Evolutionary conservation across 1,140 invertebrate species (phyloP).

Genomic region (Chironomus tepperi): DNA sequence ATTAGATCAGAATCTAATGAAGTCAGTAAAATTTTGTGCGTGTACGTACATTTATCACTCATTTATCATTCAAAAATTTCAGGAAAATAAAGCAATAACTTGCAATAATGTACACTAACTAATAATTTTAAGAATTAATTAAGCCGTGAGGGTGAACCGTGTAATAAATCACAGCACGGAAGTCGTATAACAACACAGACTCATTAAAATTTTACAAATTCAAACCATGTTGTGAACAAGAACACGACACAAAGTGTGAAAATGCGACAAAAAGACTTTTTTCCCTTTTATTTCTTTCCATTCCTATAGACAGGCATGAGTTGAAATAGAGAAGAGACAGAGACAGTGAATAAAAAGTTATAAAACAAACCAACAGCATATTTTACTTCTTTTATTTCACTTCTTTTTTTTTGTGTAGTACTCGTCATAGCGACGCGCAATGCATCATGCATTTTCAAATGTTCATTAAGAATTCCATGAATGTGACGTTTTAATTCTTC

Average conservation of each 20-base stretch:
- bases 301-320: no score
- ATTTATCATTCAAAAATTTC: no score
- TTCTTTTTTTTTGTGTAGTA: no score
- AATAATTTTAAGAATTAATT: no score
- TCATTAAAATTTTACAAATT: conserved; percentile 3
- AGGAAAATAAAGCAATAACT: no score
- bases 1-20: no score
- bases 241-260: not conserved
- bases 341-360: no score
- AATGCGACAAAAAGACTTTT: not conserved
- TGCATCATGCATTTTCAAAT: conserved; percentile 20
- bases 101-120: not conserved
- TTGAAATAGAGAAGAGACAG: no score
- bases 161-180: not conserved
- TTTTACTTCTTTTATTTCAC: not conserved
- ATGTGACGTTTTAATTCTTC: conserved; percentile 15
- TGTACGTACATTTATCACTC: no score
- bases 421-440: not conserved
- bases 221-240: conserved; percentile 9
- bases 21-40: no score
- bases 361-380: conserved; percentile 6
- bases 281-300: no score
- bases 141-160: no score
- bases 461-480: conserved; percentile 22
- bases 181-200: not conserved